These are phyloP conservation scores for Antechinus stuartii DNA, from an alignment of 2,113 vertebrate genomes.

Conservation along the genomic window DNA sequence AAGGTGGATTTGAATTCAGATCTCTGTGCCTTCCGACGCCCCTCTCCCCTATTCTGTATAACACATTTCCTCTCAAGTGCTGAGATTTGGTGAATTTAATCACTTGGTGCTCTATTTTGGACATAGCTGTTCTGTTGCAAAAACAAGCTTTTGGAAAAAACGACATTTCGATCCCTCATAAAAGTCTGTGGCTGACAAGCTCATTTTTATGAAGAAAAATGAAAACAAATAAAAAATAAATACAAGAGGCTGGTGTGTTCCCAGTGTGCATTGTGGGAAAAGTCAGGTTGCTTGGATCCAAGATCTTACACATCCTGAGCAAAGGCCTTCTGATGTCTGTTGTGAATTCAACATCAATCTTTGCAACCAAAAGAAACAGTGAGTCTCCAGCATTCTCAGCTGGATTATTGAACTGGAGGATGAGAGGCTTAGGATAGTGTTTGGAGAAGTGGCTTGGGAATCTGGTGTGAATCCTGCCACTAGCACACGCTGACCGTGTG, in stretches of 20 bases:
- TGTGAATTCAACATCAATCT: constrained; percentile 19
- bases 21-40: background rate
- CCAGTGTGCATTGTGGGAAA: constrained; percentile 1
- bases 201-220: constrained; percentile 55
- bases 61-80: background rate
- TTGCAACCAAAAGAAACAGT: constrained; percentile 35
- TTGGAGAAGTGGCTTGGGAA: background rate
- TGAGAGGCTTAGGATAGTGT: background rate
- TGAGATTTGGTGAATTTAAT: constrained; percentile 31
- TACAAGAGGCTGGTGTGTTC: constrained; percentile 13
- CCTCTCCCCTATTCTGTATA: background rate
- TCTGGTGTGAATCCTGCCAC: background rate
- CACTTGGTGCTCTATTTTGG: background rate
- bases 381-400: constrained; percentile 7
- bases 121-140: constrained; percentile 47
- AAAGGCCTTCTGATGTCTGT: constrained; percentile 34
- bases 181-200: constrained; percentile 33
- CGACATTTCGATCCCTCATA: constrained; percentile 48
- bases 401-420: background rate
- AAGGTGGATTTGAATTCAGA: background rate
- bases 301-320: background rate
- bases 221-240: background rate
- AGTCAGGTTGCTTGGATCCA: background rate
- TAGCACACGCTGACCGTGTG: background rate
- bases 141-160: constrained; percentile 7